Evolutionary conservation across 2,113 vertebrate genomes (phyloP).

Genomic region (Leptobrachium ailaonicum): DNA sequence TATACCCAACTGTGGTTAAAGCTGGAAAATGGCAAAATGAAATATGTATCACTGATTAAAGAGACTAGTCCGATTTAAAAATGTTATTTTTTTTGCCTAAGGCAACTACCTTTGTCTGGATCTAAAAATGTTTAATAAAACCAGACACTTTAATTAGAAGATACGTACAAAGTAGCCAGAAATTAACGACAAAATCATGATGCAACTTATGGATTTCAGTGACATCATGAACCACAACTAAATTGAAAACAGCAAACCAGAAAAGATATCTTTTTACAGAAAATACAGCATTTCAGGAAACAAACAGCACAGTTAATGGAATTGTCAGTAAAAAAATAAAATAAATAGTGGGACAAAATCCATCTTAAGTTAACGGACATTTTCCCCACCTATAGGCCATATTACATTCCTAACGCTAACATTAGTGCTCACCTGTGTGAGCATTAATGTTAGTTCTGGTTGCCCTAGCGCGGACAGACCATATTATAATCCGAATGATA

Average conservation of each 20-base stretch:
- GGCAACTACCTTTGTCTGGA: slow-evolving; percentile 7
- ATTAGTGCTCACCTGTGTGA: too few species aligned
- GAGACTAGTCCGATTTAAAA: not conserved
- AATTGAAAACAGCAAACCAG: slow-evolving; percentile 20
- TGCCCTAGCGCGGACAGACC: too few species aligned
- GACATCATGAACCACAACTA: slow-evolving; percentile 28
- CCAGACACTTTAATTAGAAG: slow-evolving; percentile 24
- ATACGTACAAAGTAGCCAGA: slow-evolving; percentile 23
- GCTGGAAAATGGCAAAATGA: not conserved
- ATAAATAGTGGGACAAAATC: too few species aligned
- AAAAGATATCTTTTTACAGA: not conserved
- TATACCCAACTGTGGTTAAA: not conserved
- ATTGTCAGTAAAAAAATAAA: too few species aligned
- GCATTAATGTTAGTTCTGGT: too few species aligned
- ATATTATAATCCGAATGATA: too few species aligned
- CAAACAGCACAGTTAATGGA: too few species aligned
- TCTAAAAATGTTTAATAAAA: slow-evolving; percentile 23
- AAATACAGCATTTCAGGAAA: too few species aligned
- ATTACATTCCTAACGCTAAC: too few species aligned
- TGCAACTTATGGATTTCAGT: slow-evolving; percentile 22
- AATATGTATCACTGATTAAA: slow-evolving; percentile 12
- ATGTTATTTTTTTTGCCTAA: not conserved
- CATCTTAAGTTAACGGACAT: too few species aligned
- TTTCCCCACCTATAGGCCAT: too few species aligned
- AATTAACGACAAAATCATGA: slow-evolving; percentile 29